Conservation (phyloP, 2,888 invertebrate species). For the Macaria liturata region DNA sequence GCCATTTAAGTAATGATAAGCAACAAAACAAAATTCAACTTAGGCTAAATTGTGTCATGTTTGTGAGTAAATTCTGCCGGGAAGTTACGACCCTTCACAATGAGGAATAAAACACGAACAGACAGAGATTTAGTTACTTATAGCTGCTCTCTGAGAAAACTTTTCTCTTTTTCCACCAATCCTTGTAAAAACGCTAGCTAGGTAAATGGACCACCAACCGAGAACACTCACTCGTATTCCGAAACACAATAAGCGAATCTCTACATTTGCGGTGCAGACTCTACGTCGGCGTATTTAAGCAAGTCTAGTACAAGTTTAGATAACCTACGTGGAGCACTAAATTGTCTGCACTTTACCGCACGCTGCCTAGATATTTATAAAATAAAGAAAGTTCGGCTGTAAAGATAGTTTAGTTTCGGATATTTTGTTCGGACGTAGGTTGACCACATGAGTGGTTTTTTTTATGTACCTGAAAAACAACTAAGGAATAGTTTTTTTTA, state of each 20-base stretch:
- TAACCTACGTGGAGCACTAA: constrained; percentile 39
- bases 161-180: not conserved
- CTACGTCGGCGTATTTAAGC: constrained; percentile 21
- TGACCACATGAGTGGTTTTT: no score
- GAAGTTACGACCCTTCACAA: no score
- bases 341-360: constrained; percentile 34
- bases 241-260: constrained; percentile 3
- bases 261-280: constrained; percentile 13
- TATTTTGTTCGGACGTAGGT: not conserved
- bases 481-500: no score
- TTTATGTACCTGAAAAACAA: no score
- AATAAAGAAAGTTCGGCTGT: constrained; percentile 54
- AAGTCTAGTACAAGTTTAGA: constrained; percentile 30
- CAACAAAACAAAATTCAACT: no score
- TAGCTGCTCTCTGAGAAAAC: no score
- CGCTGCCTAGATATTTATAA: constrained; percentile 30
- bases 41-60: no score
- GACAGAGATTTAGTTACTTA: no score
- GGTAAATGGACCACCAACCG: not conserved
- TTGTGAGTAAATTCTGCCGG: no score
- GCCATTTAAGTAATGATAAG: no score
- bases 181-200: not conserved
- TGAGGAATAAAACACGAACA: no score
- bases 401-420: constrained; percentile 36
- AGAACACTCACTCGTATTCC: not conserved